phyloP scores from a whole-genome alignment of 1,140 invertebrate species.

The Drosophila mauritiana region DNA sequence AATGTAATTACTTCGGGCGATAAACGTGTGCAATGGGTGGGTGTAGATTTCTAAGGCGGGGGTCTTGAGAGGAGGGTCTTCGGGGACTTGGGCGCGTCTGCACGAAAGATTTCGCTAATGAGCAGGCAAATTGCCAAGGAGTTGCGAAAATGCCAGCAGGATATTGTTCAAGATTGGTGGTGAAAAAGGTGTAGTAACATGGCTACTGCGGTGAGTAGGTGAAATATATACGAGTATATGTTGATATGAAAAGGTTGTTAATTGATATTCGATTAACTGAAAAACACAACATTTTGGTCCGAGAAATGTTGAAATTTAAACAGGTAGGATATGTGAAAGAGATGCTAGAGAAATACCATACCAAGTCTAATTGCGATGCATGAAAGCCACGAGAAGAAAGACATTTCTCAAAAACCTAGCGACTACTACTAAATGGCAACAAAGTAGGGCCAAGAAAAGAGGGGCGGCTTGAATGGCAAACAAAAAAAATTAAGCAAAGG shows the following conservation, averaged over 20 bases:
- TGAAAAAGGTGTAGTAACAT: not conserved
- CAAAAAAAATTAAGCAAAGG: not conserved
- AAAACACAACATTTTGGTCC: not conserved
- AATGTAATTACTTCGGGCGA: slow-evolving; percentile 65
- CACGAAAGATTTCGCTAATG: slow-evolving; percentile 70
- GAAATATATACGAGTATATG: too few species aligned
- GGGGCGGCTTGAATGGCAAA: not conserved
- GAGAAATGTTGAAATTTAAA: not conserved
- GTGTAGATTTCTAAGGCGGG: not conserved
- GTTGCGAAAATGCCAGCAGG: slow-evolving; percentile 10
- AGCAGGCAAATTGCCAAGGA: slow-evolving; percentile 26
- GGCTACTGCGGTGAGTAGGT: too few species aligned
- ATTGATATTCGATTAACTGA: not conserved
- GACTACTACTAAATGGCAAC: slow-evolving; percentile 12
- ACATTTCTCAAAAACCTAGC: not conserved
- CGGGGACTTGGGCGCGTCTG: slow-evolving; percentile 54
- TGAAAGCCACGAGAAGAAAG: slow-evolving; percentile 2
- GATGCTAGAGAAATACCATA: not conserved
- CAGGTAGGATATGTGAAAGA: not conserved
- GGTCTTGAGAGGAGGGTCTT: not conserved
- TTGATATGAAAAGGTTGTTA: too few species aligned
- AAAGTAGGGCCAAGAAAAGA: slow-evolving; percentile 20
- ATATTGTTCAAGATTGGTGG: not conserved
- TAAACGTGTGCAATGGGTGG: slow-evolving; percentile 37
- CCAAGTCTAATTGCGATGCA: slow-evolving; percentile 20